Conservation (phyloP, 2,113 vertebrate genomes). For the Mastomys natalensis region DNA sequence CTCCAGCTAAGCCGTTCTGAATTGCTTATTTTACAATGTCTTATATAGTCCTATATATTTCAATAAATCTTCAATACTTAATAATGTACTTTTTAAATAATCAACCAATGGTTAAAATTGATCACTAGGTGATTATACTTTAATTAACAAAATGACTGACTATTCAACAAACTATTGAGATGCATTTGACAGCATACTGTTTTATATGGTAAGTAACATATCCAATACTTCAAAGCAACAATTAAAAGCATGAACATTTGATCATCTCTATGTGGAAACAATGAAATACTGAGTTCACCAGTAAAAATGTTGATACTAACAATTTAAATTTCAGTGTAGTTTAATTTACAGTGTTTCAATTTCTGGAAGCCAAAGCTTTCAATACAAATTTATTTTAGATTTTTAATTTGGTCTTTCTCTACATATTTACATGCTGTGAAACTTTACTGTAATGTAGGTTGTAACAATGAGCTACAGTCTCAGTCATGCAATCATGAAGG, state of each 20-base stretch:
- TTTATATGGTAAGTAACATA: constrained; percentile 35
- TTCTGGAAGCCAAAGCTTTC: too few species aligned
- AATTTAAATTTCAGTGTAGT: background rate
- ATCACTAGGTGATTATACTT: background rate
- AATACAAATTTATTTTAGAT: background rate
- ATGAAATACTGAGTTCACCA: background rate
- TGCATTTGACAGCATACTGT: background rate
- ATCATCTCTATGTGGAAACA: accelerated
- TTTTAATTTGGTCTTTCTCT: background rate
- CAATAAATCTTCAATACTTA: background rate
- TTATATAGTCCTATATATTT: background rate
- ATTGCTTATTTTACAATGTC: background rate
- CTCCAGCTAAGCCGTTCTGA: background rate
- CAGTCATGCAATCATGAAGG: background rate
- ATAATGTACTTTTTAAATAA: background rate
- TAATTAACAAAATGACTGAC: constrained; percentile 29
- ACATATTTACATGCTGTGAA: too few species aligned
- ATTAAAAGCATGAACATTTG: background rate
- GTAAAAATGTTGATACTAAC: background rate
- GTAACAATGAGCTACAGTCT: background rate
- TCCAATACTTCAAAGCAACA: constrained; percentile 5
- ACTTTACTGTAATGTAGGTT: background rate
- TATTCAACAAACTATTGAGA: background rate
- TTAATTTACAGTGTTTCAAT: background rate
- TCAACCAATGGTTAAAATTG: background rate